Evolutionary conservation across 1,140 invertebrate genomes (phyloP).

Genomic region (Zaprionus ghesquierei): DNA sequence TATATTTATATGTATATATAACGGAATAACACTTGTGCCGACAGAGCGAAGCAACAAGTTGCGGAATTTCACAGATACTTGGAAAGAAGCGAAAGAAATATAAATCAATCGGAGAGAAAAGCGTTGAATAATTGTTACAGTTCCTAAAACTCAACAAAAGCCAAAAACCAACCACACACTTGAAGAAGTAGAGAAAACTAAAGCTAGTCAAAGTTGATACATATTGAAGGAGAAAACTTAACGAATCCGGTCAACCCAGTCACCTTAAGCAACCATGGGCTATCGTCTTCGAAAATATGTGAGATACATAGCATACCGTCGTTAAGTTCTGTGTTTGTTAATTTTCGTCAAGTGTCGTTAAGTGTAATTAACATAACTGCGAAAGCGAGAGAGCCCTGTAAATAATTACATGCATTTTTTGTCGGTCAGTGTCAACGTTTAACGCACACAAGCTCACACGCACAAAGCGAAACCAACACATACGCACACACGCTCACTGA

Average conservation of each 20-base stretch:
- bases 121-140: background rate
- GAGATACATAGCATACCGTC: slow-evolving; percentile 51
- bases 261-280: slow-evolving; percentile 45
- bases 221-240: background rate
- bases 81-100: slow-evolving; percentile 23
- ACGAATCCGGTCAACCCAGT: background rate
- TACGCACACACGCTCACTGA: slow-evolving; percentile 1
- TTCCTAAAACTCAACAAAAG: background rate
- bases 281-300: slow-evolving; percentile 69
- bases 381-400: background rate
- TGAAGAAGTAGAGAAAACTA: background rate
- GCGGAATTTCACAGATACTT: slow-evolving; percentile 21
- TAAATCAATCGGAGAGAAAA: slow-evolving; percentile 3
- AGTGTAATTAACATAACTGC: slow-evolving; percentile 32
- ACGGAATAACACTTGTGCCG: slow-evolving; percentile 21
- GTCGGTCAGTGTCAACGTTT: slow-evolving; percentile 64
- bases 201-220: background rate
- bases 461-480: background rate
- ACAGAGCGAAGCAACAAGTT: slow-evolving; percentile 25
- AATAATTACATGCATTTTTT: slow-evolving; percentile 54
- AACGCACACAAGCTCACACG: slow-evolving; percentile 11
- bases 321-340: slow-evolving; percentile 46
- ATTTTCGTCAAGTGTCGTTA: slow-evolving; percentile 55
- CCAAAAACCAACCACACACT: background rate
- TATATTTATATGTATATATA: background rate